Evolutionary conservation across 1,140 invertebrate genomes (phyloP), one percentile per base, ranked within the genome.

Genomic region (Chionoecetes opilio): DNA sequence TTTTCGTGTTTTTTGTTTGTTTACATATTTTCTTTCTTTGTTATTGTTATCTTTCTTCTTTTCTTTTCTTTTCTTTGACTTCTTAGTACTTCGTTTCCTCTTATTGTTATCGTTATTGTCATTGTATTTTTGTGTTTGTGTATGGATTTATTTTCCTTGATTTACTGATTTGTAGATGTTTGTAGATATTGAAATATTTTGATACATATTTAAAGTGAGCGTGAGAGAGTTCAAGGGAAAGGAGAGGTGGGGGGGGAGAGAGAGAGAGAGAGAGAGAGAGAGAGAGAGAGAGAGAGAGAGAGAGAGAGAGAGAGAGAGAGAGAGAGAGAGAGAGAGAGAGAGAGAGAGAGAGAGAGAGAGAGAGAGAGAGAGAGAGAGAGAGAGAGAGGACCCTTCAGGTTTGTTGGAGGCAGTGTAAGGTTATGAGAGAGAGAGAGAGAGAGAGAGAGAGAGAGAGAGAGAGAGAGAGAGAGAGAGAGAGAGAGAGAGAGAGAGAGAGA

Each of bases 241-340:
- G 21, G 46, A 17, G 9, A 53, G 63, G 8, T 75, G n/a, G 21
- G 6, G n/a, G 26, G n/a, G 0, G 63, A 75, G 63, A 75, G 63
- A 75, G 63, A 75, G 63, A 75, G 63, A 75, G 63, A 75, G 63
- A 75, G 63, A 75, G 63, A 75, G 63, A 75, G 63, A 75, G 63
- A 75, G n/a, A n/a, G n/a, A 53, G 46, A 53, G 46, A 53, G 46
- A 53, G 46, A 53, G 46, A 53, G 46, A 53, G 46, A 53, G 46
- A 53, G n/a, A 53, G 46, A 53, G 46, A 53, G 46, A 53, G 46
- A 41, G 38, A 41, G 38, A 41, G 38, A 41, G 38, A 41, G 21
- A 41, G 38, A 41, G 38, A 41, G 38, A n/a, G n/a, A n/a, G n/a
- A n/a, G n/a, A n/a, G n/a, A n/a, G n/a, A n/a, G n/a, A n/a, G n/a